These are phyloP conservation scores for Campylomormyrus tamandua DNA, from an alignment of 2,113 vertebrate genomes.

Conservation along the genomic window DNA sequence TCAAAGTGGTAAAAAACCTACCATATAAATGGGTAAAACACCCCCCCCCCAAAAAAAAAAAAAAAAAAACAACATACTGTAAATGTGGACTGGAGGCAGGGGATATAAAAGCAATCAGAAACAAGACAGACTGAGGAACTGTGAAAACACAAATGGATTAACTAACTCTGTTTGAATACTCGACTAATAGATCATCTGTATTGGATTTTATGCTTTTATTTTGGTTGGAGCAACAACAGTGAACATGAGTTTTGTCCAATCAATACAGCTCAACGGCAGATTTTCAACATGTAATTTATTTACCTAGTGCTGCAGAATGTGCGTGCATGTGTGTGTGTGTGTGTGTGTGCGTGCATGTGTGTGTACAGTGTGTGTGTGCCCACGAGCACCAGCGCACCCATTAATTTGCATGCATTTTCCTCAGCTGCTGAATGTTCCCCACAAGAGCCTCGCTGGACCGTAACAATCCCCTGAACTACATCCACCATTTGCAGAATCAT, in stretches of 20 bases:
- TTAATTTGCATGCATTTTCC: not conserved
- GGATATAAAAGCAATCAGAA: not conserved
- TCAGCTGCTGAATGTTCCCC: not conserved
- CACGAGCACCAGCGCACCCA: not conserved
- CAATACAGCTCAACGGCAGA: not conserved
- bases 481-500: not conserved
- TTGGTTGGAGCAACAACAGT: not conserved
- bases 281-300: not conserved
- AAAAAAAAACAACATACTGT: not conserved
- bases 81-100: not conserved
- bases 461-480: not conserved
- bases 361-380: not conserved
- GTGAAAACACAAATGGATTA: not conserved
- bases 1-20: not conserved
- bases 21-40: not conserved
- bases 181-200: not conserved
- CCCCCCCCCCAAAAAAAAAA: not conserved
- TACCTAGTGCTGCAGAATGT: not conserved
- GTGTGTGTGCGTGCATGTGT: not conserved
- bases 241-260: not conserved
- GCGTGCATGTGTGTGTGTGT: not conserved
- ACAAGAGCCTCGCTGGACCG: slow-evolving; percentile 5
- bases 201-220: slow-evolving; percentile 1
- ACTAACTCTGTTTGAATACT: not conserved
- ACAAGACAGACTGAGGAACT: not conserved